These are phyloP conservation scores for Yasuhikotakia modesta DNA, from an alignment of 2,797 vertebrate species.

Conservation along the genomic window DNA sequence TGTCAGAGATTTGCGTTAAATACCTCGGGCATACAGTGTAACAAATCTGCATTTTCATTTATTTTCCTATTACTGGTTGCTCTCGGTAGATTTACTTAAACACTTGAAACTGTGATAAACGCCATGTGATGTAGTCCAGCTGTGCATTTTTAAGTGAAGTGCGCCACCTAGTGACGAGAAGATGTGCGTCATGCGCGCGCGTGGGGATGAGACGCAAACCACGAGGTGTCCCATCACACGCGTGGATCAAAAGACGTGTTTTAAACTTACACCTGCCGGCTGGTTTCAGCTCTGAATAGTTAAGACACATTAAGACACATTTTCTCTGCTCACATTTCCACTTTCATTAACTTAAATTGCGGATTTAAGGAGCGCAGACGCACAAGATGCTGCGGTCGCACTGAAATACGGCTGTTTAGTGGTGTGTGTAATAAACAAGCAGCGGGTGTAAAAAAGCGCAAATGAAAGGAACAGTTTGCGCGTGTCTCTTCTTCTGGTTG, in stretches of 20 bases:
- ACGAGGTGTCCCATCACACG: neutral
- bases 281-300: neutral
- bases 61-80: too few relatives aligned
- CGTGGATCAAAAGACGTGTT: neutral
- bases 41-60: too few relatives aligned
- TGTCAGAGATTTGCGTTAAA: neutral
- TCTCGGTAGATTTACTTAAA: too few relatives aligned
- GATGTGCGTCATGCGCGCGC: slow-evolving; percentile 32
- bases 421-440: slow-evolving; percentile 37
- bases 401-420: slow-evolving; percentile 6
- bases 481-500: neutral
- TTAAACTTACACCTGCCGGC: neutral
- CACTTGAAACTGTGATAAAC: too few relatives aligned
- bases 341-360: slow-evolving; percentile 15
- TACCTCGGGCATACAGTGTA: too few relatives aligned
- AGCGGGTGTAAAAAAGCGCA: slow-evolving; percentile 1
- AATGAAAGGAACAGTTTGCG: neutral
- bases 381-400: neutral
- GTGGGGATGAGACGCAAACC: neutral
- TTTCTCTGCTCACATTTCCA: slow-evolving; percentile 5
- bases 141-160: slow-evolving; percentile 22
- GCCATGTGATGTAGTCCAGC: too few relatives aligned
- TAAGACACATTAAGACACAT: neutral
- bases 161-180: slow-evolving; percentile 66
- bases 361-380: neutral